A percentile compares a stretch with the other conserved stretches of the same genome.
These are phyloP conservation scores for Drosophila neonasuta DNA, from an alignment of 2,888 invertebrate species.

Conservation along the genomic window DNA sequence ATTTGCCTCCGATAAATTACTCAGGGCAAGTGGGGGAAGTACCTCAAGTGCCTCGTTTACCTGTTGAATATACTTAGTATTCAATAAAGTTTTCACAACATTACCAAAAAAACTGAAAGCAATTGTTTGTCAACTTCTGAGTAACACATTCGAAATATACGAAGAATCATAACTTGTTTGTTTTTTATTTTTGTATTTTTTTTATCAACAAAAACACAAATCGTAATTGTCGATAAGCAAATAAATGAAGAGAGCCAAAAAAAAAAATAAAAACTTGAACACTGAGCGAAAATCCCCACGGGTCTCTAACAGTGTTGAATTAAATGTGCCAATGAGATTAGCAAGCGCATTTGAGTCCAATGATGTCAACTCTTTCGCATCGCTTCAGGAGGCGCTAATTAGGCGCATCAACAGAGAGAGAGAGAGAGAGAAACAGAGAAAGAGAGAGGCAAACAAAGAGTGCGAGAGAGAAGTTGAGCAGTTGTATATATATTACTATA, in stretches of 20 bases:
- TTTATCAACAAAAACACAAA: slow-evolving; percentile 14
- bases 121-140: slow-evolving; percentile 44
- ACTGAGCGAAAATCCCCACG: slow-evolving; percentile 30
- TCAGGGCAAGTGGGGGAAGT: slow-evolving; percentile 22
- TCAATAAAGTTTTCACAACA: neutral
- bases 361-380: slow-evolving; percentile 63
- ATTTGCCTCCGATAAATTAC: slow-evolving; percentile 16
- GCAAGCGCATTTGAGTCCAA: slow-evolving; percentile 28
- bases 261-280: neutral
- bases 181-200: neutral
- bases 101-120: slow-evolving; percentile 35
- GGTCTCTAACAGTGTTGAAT: slow-evolving; percentile 7
- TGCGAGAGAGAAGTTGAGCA: neutral
- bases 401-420: slow-evolving; percentile 37
- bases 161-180: slow-evolving; percentile 48
- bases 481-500: neutral
- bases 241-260: slow-evolving; percentile 37
- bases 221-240: slow-evolving; percentile 59
- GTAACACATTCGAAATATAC: slow-evolving; percentile 53
- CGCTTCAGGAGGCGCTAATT: slow-evolving; percentile 48
- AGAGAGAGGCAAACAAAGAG: neutral
- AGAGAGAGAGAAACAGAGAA: slow-evolving; percentile 21
- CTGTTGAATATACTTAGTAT: neutral
- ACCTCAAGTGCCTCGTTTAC: slow-evolving; percentile 3
- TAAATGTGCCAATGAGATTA: slow-evolving; percentile 41